Percentiles rank a stretch among this genome's conserved stretches.
Evolutionary conservation across 2,797 vertebrate species (phyloP).

Genomic region (Tolypeutes matacus): DNA sequence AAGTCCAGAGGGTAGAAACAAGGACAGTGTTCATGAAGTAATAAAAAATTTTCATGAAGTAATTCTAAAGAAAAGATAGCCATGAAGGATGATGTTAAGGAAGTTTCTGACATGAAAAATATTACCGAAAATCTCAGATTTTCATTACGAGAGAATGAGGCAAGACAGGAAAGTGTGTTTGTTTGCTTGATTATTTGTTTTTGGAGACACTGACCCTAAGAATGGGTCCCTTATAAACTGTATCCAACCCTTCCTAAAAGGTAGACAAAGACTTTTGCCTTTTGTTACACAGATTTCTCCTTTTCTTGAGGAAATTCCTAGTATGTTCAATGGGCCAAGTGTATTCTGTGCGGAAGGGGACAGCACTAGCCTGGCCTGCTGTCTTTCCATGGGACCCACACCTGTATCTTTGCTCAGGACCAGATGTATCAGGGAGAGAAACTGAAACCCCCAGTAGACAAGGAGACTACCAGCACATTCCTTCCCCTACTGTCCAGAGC

Average conservation of each 20-base stretch:
- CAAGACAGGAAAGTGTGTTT: background rate
- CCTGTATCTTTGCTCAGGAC: too few relatives aligned
- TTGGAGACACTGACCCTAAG: background rate
- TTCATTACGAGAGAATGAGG: background rate
- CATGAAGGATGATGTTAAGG: background rate
- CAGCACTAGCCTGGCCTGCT: too few relatives aligned
- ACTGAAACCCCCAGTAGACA: too few relatives aligned
- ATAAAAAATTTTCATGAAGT: background rate
- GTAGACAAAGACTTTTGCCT: background rate
- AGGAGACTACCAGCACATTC: too few relatives aligned
- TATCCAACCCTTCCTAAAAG: background rate
- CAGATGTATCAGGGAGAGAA: too few relatives aligned
- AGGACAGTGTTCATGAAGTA: background rate
- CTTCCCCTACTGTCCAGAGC: too few relatives aligned
- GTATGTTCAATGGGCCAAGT: background rate
- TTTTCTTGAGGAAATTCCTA: constrained; percentile 25
- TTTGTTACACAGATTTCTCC: background rate
- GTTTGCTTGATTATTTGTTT: background rate
- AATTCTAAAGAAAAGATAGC: background rate
- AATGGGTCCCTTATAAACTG: background rate
- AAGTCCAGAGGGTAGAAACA: background rate
- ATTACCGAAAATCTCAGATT: constrained; percentile 34
- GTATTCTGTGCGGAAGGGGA: background rate
- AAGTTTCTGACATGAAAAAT: background rate
- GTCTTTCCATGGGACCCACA: too few relatives aligned